Evolutionary conservation across 2,113 vertebrate genomes (phyloP), one percentile per base, ranked within the genome.

Genomic region (Danionella cerebrum): DNA sequence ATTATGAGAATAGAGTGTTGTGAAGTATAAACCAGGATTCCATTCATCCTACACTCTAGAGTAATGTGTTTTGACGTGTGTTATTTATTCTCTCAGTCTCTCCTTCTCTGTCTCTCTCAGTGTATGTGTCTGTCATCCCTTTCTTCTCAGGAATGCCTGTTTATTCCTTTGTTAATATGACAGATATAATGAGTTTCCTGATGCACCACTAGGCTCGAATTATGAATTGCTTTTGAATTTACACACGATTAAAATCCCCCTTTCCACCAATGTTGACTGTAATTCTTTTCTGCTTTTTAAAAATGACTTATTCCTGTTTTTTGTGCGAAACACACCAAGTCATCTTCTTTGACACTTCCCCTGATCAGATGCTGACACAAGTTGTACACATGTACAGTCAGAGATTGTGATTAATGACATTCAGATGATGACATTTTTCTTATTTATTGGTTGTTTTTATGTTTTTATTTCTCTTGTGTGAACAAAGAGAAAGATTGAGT

Each of bases 111-210:
- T 75, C 69, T 75, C 14, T 55, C 72, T 75, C 76, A 24, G 29
- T 24, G 67, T 78, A 72, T 79, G 57, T 70, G 76, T 79, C 81
- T 84, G 59, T 79, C 75, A 84, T 53, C 68, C 27, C 73, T 41
- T 73, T 68, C 69, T 66, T 54, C 39, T 18, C 38, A 73, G 55
- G 64, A 75, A 78, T 75, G 55, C 73, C 69, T 64, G 75, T 75
- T 70, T 53, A 57, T 67, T 67, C 83, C 77, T 85, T 88, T 86
- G 84, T 88, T 85, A 86, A 87, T 78, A 80, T 86, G 84, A 86
- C 85, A 88, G 80, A 85, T 84, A 80, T 85, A 87, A 87, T 84
- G 83, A 83, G 82, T 79, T 74, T 63, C 72, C 78, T 13, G 71
- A 80, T 71, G 75, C 83, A 84, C 67, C 10, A 39, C 58, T 22